Percentiles rank a stretch among this genome's conserved stretches.
These are phyloP conservation scores for Esox masquinongy DNA, from an alignment of 2,797 vertebrate genomes.

Conservation along the genomic window DNA sequence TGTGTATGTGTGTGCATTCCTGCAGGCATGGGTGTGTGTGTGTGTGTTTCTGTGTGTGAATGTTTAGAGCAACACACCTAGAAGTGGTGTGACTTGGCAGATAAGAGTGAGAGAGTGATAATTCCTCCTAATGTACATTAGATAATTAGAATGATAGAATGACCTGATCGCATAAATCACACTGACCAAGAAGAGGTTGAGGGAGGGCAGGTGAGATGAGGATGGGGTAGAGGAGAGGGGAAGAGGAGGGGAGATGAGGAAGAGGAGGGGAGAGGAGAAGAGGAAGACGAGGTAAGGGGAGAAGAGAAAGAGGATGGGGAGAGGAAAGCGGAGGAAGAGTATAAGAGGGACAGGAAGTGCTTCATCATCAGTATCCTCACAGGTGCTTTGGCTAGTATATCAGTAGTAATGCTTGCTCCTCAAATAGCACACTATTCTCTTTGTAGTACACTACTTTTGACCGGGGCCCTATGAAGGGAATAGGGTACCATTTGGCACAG, in stretches of 20 bases:
- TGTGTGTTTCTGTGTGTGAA: neutral
- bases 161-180: slow-evolving; percentile 72
- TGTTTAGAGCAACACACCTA: neutral
- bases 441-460: too few species aligned
- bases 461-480: neutral
- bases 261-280: neutral
- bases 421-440: neutral
- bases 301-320: neutral
- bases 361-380: neutral
- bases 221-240: neutral
- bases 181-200: neutral
- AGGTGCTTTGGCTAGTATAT: neutral
- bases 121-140: slow-evolving; percentile 70
- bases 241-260: neutral
- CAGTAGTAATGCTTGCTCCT: neutral
- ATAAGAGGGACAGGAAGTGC: slow-evolving; percentile 36
- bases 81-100: slow-evolving; percentile 44
- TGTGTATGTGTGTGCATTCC: too few species aligned
- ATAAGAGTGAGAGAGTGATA: slow-evolving; percentile 58
- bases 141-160: slow-evolving; percentile 71
- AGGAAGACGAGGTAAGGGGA: slow-evolving; percentile 6
- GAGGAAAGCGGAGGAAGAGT: neutral
- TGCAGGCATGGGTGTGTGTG: neutral
- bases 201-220: neutral
- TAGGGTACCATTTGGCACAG: neutral